Evolutionary conservation across 2,888 invertebrate species (phyloP), one percentile per base, ranked within the genome.

Genomic region (Ischnus inquisitorius): DNA sequence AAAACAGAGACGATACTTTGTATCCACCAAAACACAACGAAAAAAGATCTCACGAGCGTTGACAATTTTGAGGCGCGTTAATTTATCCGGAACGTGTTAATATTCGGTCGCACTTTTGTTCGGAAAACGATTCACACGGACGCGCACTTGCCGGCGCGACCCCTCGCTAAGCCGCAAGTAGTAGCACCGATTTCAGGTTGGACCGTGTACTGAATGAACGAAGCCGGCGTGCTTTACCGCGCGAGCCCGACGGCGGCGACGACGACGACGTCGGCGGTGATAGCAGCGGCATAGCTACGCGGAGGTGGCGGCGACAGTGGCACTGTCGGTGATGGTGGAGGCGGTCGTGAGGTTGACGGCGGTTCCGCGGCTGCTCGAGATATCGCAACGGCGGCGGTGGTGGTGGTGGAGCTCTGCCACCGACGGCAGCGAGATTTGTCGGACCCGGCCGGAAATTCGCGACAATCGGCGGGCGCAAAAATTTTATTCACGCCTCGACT

Each of bases 181-280:
- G 77, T 64, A 72, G 79, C 84, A 76, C 77, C 85, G 85, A 79
- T 85, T 85, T 84, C 67, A 84, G 84, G 82, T 79, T 84, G 71
- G 71, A 69, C 76, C 81, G 82, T 48, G 28, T 82, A 85, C 85
- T 82, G 85, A 85, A 85, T 85, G 85, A 85, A 85, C 83, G 68
- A 71, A 72, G 64, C 84, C 85, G 85, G 81, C 81, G 76, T 71
- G 85, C 81, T 81, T 81, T 83, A 71, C 84, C 85, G 85, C 85
- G 84, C 84, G 85, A 84, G 75, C 22, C 77, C 64, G 43, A 16
- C 43, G 64, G 79, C 68, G 28, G 78, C 72, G 57, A 43, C 81
- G 71, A 74, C 65, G 67, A 69, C 67, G 71, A 57, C 72, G 28
- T 72, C 74, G 51, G 64, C 62, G 54, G 78, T 74, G 71, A 60